Base-by-base conservation (phyloP, 2,888 invertebrate genomes). In the Drosophila kuntzei region DNA sequence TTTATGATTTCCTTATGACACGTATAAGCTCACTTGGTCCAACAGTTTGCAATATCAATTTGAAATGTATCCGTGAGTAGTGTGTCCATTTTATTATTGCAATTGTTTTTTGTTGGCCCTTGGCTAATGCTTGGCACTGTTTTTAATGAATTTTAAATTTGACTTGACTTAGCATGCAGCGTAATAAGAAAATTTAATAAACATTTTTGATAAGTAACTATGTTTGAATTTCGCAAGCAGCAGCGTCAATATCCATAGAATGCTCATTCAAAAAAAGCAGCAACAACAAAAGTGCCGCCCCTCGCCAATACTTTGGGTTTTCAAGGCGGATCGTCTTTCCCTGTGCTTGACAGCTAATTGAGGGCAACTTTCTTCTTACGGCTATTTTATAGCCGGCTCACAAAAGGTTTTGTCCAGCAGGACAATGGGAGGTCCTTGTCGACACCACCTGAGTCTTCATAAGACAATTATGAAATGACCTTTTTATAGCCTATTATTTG, bases 391-490 rank as follows among this genome's bases (percentile, higher is more conserved):
- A 57, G 76, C 43, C 54, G 22, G 27, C 67, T 61, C 61, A 79
- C 72, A 87, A 71, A 76, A 74, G 66, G 58, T 34, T 41, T 69
- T 58, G 66, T 54, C 53, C 57, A 46, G 32, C 14, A n/a, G 58
- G 61, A 66, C 72, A 72, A 62, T 44, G 53, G 46, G 47, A 36
- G 47, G 11, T 55, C 59, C 73, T 66, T 55, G 66, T 51, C 65
- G 65, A 51, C 66, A 55, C 25, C 55, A 84, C 65, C 64, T 81
- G 62, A 67, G 66, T 59, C 39, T 67, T 66, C 71, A 63, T 85
- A 85, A 85, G 86, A 85, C 82, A 82, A 87, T 82, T 82, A 87
- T 87, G 82, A 87, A 82, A 82, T 81, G 72, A 70, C 68, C 76
- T 85, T 81, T 82, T 85, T 81, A 87, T 87, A 73, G 76, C 72